Conservation (phyloP, 2,888 invertebrate species). For the Tenthredo distinguenda region DNA sequence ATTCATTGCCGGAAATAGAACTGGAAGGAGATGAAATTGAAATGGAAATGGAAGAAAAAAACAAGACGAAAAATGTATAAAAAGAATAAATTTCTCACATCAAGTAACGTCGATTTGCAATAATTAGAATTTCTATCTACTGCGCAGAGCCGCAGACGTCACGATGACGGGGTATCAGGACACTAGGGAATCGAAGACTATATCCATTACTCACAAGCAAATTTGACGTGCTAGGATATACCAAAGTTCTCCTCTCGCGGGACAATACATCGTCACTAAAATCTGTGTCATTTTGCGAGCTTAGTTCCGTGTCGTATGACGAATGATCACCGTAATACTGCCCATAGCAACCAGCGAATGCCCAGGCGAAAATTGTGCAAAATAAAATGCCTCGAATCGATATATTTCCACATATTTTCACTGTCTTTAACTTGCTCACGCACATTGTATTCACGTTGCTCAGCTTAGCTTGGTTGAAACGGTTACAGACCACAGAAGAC, state of each 20-base stretch:
- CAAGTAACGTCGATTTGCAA: slow-evolving; percentile 17
- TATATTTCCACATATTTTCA: background rate
- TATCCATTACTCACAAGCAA: slow-evolving; percentile 67
- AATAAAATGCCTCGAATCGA: background rate
- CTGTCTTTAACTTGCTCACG: background rate
- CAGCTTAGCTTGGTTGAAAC: slow-evolving; percentile 6
- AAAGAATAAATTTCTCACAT: background rate
- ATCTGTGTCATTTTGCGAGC: slow-evolving; percentile 18
- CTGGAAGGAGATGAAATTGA: background rate
- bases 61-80: background rate
- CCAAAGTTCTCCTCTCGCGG: slow-evolving; percentile 65
- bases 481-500: slow-evolving; percentile 32
- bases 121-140: slow-evolving; percentile 4
- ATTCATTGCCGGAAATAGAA: background rate
- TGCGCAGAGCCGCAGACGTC: background rate
- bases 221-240: slow-evolving; percentile 66
- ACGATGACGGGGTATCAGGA: background rate
- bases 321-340: slow-evolving; percentile 26
- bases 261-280: slow-evolving; percentile 54
- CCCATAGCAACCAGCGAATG: background rate
- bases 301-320: slow-evolving; percentile 27
- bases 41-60: background rate
- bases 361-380: background rate
- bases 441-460: background rate
- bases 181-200: slow-evolving; percentile 33